These are phyloP conservation scores for Paralvinella palmiformis DNA, from an alignment of 1,140 invertebrate genomes.

Conservation along the genomic window DNA sequence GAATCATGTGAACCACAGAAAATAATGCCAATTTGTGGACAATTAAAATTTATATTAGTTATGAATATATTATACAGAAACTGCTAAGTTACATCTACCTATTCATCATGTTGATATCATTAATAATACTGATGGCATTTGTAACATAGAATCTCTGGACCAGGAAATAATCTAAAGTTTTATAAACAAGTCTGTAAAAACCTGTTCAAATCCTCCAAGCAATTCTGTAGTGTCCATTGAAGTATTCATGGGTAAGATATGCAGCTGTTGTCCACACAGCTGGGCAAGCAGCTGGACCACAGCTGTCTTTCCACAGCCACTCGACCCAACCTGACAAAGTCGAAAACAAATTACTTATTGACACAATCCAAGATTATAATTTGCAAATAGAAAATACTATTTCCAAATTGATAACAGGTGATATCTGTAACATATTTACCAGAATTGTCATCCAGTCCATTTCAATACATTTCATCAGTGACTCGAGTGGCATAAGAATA, in stretches of 20 bases:
- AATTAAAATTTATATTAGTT: too few relatives aligned
- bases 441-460: conserved; percentile 89
- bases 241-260: conserved; percentile 78
- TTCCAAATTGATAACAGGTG: not conserved
- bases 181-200: too few relatives aligned
- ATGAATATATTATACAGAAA: too few relatives aligned
- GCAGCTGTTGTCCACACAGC: conserved; percentile 66
- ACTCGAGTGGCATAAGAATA: conserved; percentile 57
- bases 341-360: conserved; percentile 3
- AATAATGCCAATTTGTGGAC: too few relatives aligned
- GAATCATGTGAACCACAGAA: too few relatives aligned
- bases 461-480: conserved; percentile 72
- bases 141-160: too few relatives aligned
- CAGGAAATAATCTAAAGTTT: too few relatives aligned
- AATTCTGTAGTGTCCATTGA: conserved; percentile 93
- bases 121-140: too few relatives aligned
- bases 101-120: too few relatives aligned
- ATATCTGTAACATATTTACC: conserved; percentile 55
- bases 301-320: conserved; percentile 75
- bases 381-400: not conserved
- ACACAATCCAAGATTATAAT: too few relatives aligned
- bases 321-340: conserved; percentile 62
- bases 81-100: too few relatives aligned
- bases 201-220: conserved; percentile 93
- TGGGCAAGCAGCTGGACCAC: conserved; percentile 68